Conservation (phyloP, 1,140 invertebrate genomes). For the Euwallacea fornicatus region DNA sequence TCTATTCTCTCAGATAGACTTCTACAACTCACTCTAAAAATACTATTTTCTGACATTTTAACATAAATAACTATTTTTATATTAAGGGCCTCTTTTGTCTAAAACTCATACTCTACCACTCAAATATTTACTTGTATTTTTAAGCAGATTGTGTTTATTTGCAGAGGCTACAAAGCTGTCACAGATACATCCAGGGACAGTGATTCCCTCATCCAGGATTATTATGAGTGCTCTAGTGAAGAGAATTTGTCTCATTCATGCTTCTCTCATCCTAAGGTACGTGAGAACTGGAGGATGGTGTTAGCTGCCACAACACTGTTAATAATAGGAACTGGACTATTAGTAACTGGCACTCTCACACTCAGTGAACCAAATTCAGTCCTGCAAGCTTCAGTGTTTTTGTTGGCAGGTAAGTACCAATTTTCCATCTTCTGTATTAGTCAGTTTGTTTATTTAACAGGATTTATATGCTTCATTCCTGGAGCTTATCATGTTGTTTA, state of each 20-base stretch:
- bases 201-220: slow-evolving; percentile 77
- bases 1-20: too few relatives aligned
- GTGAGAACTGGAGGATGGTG: slow-evolving; percentile 84
- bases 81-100: too few relatives aligned
- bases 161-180: slow-evolving; percentile 67
- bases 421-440: not conserved
- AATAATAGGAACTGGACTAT: slow-evolving; percentile 73
- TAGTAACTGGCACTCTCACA: slow-evolving; percentile 73
- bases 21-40: too few relatives aligned
- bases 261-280: slow-evolving; percentile 80
- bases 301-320: slow-evolving; percentile 74
- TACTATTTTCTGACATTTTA: not conserved
- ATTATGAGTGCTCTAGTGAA: slow-evolving; percentile 62
- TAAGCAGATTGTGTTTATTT: slow-evolving; percentile 3
- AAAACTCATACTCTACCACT: too few relatives aligned
- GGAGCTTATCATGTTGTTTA: slow-evolving; percentile 83
- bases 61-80: too few relatives aligned
- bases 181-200: slow-evolving; percentile 75
- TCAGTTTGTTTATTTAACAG: slow-evolving; percentile 44
- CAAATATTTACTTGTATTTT: not conserved
- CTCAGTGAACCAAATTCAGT: slow-evolving; percentile 69
- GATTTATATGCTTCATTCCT: slow-evolving; percentile 78
- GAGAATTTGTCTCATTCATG: slow-evolving; percentile 66
- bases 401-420: slow-evolving; percentile 59
- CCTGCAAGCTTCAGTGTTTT: slow-evolving; percentile 76